These are phyloP conservation scores for Aegotheles bennettii DNA, from an alignment of 2,113 vertebrate species.

Conservation along the genomic window DNA sequence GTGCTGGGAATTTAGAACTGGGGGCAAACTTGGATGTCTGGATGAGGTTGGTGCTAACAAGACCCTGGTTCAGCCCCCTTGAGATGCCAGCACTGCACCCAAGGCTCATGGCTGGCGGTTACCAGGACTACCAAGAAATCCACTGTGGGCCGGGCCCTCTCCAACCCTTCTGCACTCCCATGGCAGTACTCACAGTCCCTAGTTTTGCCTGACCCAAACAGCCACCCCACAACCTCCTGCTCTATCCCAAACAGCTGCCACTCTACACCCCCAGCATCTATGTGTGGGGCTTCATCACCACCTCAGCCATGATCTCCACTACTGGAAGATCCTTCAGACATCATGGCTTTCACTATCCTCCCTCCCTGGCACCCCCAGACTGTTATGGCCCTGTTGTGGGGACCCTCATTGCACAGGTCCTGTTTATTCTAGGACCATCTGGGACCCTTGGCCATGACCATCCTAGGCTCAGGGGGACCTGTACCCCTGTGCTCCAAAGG, in stretches of 20 bases:
- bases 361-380: not conserved
- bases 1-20: not conserved
- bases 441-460: not conserved
- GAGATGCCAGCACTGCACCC: not conserved
- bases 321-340: not conserved
- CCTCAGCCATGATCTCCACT: not conserved
- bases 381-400: not conserved
- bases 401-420: not conserved
- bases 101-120: not conserved
- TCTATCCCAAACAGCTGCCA: not conserved
- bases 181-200: not conserved
- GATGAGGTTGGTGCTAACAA: not conserved
- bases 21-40: not conserved
- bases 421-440: not conserved
- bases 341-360: not conserved
- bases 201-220: not conserved
- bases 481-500: not conserved
- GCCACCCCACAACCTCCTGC: not conserved
- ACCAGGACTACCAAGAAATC: not conserved
- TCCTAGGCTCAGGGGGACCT: not conserved
- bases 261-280: not conserved
- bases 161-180: not conserved
- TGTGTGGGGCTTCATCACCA: rapidly evolving
- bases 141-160: not conserved
- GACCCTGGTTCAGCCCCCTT: not conserved